Percentiles rank a stretch among this genome's conserved stretches.
phyloP scores from a whole-genome alignment of 1,140 invertebrate species.

The Drosophila nigrodunni region DNA sequence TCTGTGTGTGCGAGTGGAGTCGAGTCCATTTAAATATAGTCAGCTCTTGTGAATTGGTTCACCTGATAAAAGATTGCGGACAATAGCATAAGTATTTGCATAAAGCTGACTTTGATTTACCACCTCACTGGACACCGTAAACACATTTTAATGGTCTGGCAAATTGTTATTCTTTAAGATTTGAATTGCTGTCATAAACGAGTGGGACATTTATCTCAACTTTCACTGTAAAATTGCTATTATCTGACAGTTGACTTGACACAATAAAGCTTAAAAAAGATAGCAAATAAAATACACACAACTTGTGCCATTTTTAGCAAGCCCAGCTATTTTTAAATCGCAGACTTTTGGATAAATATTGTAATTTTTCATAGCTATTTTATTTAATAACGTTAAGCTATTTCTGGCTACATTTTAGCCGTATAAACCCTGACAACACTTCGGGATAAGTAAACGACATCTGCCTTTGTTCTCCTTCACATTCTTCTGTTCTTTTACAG shows the following conservation, averaged over 20 bases:
- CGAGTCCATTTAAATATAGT: not conserved
- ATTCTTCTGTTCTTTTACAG: not conserved
- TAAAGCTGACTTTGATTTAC: slow-evolving; percentile 17
- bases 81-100: slow-evolving; percentile 44
- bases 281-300: not conserved
- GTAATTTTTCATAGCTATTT: too few species aligned
- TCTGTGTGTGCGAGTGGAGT: not conserved
- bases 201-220: not conserved
- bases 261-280: not conserved
- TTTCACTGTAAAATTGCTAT: not conserved
- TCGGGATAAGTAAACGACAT: slow-evolving; percentile 56
- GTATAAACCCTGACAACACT: not conserved
- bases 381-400: too few species aligned
- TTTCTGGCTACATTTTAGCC: too few species aligned
- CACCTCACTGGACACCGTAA: slow-evolving; percentile 2
- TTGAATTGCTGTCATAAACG: not conserved
- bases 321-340: too few species aligned
- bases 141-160: slow-evolving; percentile 12
- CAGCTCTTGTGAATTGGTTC: slow-evolving; percentile 4
- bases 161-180: slow-evolving; percentile 11
- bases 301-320: too few species aligned
- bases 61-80: slow-evolving; percentile 39
- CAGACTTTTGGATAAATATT: too few species aligned
- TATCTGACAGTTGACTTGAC: slow-evolving; percentile 4
- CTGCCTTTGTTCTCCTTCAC: slow-evolving; percentile 11